Evolutionary conservation across 1,140 invertebrate genomes (phyloP).

Genomic region (Wiebesia pumilae): DNA sequence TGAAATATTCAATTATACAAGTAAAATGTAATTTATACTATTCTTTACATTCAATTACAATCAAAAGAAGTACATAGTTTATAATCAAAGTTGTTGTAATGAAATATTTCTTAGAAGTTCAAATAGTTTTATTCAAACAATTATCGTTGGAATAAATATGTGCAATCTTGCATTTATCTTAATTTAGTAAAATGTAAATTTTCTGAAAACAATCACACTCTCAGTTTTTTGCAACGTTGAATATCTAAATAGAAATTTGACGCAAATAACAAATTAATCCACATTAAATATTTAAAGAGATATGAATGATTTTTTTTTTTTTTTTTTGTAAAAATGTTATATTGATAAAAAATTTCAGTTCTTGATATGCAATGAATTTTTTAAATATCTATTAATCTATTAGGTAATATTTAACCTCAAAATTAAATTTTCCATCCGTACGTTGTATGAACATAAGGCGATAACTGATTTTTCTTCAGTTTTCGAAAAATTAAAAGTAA

Average conservation of each 20-base stretch:
- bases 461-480: not conserved
- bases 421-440: not conserved
- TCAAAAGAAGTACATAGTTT: too few relatives aligned
- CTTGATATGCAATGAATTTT: not conserved
- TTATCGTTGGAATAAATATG: not conserved
- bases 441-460: not conserved
- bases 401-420: slow-evolving; percentile 62
- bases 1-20: not conserved
- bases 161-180: not conserved
- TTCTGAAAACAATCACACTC: not conserved
- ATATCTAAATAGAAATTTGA: not conserved
- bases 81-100: too few relatives aligned
- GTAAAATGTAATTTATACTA: not conserved
- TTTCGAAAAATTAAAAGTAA: not conserved
- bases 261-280: not conserved
- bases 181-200: not conserved
- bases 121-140: too few relatives aligned
- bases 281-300: not conserved
- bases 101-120: too few relatives aligned
- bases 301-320: not conserved
- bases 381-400: slow-evolving; percentile 13
- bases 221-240: not conserved
- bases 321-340: not conserved
- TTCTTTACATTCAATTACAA: too few relatives aligned
- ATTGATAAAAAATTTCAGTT: not conserved